These are phyloP conservation scores for Myzus persicae DNA, from an alignment of 1,140 invertebrate species.

Conservation along the genomic window DNA sequence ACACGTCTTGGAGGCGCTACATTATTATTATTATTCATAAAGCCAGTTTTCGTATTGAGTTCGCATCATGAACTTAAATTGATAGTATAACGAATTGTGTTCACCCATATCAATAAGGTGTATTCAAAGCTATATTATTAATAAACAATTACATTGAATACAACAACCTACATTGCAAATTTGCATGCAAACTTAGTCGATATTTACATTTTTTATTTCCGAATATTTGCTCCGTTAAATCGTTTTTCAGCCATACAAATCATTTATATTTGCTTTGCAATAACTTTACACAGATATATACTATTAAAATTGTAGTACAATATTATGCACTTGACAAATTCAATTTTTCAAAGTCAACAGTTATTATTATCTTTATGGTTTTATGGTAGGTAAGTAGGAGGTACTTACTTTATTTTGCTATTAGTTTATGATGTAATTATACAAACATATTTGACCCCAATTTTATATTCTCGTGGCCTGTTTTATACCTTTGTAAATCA, in stretches of 20 bases:
- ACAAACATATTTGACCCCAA: slow-evolving; percentile 2
- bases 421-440: slow-evolving; percentile 4
- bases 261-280: neutral
- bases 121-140: neutral
- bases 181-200: neutral
- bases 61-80: neutral
- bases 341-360: neutral
- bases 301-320: neutral
- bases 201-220: neutral
- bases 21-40: neutral
- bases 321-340: neutral
- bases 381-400: neutral
- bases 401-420: neutral
- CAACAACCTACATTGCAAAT: neutral
- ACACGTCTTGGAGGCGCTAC: neutral
- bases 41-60: slow-evolving; percentile 15
- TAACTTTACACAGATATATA: neutral
- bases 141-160: neutral
- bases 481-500: neutral
- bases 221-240: neutral
- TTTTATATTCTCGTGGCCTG: neutral
- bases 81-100: neutral
- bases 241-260: neutral
- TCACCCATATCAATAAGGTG: neutral
- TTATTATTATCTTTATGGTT: neutral